Conservation (phyloP, 2,113 vertebrate genomes). For the Tychaedon coryphoeus region DNA sequence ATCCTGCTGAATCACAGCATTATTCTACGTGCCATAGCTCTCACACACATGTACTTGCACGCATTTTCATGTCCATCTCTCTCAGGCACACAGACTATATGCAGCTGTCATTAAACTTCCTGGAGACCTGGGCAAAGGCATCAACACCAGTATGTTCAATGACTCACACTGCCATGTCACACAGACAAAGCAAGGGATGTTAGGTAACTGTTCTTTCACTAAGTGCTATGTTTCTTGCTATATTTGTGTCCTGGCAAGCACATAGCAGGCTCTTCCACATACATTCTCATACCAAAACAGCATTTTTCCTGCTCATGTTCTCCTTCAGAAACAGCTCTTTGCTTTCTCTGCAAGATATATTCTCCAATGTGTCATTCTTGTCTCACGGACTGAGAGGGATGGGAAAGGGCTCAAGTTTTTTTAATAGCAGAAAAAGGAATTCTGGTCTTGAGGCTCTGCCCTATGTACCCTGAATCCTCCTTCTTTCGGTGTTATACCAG, state of each 20-base stretch:
- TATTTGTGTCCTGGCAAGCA: not conserved
- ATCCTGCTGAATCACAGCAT: not conserved
- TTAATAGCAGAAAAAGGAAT: not conserved
- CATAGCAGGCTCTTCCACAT: not conserved
- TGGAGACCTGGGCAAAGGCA: not conserved
- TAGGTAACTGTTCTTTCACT: not conserved
- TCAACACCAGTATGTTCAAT: rapidly evolving
- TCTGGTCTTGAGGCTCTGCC: not conserved
- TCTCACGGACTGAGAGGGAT: not conserved
- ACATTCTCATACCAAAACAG: not conserved
- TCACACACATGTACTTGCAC: not conserved
- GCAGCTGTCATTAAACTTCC: not conserved
- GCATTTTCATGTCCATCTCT: not conserved
- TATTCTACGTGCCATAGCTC: not conserved
- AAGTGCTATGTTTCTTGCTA: not conserved
- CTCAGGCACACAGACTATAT: not conserved
- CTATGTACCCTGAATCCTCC: not conserved
- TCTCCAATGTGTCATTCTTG: not conserved
- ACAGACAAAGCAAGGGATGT: not conserved
- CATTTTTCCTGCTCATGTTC: not conserved
- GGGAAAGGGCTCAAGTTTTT: not conserved
- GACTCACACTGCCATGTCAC: not conserved
- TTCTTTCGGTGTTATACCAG: not conserved
- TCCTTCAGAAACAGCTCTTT: not conserved
- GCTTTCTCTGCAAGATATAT: not conserved